These are phyloP conservation scores for Picathartes gymnocephalus DNA, from an alignment of 2,113 vertebrate species.

Conservation along the genomic window DNA sequence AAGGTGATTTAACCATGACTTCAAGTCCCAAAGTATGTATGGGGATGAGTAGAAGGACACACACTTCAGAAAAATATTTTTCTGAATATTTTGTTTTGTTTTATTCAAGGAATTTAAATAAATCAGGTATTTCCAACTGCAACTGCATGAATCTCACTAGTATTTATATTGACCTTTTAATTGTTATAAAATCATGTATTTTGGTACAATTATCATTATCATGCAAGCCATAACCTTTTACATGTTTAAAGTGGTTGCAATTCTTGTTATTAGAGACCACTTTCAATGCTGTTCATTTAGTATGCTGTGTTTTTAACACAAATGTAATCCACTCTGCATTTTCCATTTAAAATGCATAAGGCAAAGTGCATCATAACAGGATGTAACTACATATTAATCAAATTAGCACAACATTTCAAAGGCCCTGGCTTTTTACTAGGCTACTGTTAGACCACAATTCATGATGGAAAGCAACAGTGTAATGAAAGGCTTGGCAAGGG, in stretches of 20 bases:
- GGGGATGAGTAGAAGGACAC: neutral
- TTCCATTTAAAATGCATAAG: conserved; percentile 83
- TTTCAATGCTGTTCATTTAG: conserved; percentile 71
- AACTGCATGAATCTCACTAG: conserved; percentile 37
- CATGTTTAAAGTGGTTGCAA: conserved; percentile 62
- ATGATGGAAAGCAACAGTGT: conserved; percentile 69
- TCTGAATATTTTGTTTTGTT: neutral
- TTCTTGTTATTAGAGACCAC: conserved; percentile 68
- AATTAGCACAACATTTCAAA: conserved; percentile 86
- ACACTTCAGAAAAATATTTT: neutral
- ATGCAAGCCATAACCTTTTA: conserved; percentile 68
- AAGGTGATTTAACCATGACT: neutral
- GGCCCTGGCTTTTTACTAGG: conserved; percentile 70
- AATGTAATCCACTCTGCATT: conserved; percentile 77
- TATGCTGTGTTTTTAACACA: conserved; percentile 72
- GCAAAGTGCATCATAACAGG: conserved; percentile 85
- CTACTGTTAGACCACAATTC: conserved; percentile 77
- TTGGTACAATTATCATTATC: conserved; percentile 72
- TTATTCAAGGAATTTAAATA: conserved; percentile 6
- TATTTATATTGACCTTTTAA: conserved; percentile 67
- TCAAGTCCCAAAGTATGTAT: neutral
- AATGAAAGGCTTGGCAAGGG: conserved; percentile 77
- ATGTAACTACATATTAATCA: conserved; percentile 83
- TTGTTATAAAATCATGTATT: conserved; percentile 69
- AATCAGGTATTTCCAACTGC: conserved; percentile 1